Conservation (phyloP, 2,797 vertebrate species). For the Gymnoscopelus microlampas region DNA sequence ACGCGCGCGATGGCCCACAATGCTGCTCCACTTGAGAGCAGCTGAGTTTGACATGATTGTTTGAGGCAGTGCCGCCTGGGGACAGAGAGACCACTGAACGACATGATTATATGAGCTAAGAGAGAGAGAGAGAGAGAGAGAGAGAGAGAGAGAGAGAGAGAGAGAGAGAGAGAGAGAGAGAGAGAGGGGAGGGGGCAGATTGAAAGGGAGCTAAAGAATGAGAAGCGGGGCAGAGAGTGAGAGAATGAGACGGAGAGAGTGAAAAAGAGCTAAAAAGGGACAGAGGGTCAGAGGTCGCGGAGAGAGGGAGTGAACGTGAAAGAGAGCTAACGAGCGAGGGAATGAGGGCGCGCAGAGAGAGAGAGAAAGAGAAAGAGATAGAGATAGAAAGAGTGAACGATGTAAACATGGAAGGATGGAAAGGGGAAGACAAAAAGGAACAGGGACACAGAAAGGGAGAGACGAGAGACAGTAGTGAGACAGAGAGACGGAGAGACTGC, state of each 20-base stretch:
- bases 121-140: slow-evolving; percentile 41
- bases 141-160: slow-evolving; percentile 2
- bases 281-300: not conserved
- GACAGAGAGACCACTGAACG: slow-evolving; percentile 68
- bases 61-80: slow-evolving; percentile 75
- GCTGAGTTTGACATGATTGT: slow-evolving; percentile 78
- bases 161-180: slow-evolving; percentile 9
- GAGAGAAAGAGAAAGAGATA: slow-evolving; percentile 40
- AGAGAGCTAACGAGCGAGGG: slow-evolving; percentile 31
- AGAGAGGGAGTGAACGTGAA: not conserved
- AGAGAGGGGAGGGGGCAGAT: not conserved
- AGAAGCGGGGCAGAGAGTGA: slow-evolving; percentile 15
- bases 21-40: slow-evolving; percentile 64
- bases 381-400: slow-evolving; percentile 9
- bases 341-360: slow-evolving; percentile 36
- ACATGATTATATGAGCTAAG: slow-evolving; percentile 81
- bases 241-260: slow-evolving; percentile 3
- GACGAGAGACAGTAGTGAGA: slow-evolving; percentile 11
- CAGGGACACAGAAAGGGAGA: slow-evolving; percentile 20
- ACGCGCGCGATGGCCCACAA: slow-evolving; percentile 26
- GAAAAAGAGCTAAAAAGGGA: slow-evolving; percentile 3
- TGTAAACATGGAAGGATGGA: slow-evolving; percentile 19
- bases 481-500: slow-evolving; percentile 38
- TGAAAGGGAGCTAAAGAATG: not conserved
- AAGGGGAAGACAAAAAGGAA: not conserved